Evolutionary conservation across 2,113 vertebrate species (phyloP).

Genomic region (Meleagris gallopavo): DNA sequence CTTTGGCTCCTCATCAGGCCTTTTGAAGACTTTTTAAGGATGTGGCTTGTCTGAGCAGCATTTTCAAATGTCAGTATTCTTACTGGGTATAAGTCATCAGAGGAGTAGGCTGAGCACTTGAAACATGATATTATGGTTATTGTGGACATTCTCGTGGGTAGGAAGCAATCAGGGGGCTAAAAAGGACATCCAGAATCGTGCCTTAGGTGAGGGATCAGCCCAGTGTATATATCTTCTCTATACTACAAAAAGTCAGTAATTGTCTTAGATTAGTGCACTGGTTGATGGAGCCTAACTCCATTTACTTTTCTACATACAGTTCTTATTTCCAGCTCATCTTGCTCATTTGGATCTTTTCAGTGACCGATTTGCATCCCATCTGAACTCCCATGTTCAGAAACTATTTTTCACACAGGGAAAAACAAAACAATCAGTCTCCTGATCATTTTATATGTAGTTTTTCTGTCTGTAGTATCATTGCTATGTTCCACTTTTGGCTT

Average conservation of each 20-base stretch:
- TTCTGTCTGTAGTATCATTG: neutral
- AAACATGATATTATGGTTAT: neutral
- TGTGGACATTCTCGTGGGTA: neutral
- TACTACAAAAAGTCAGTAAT: neutral
- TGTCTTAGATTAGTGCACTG: neutral
- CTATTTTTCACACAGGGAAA: neutral
- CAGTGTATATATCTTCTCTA: neutral
- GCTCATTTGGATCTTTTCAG: neutral
- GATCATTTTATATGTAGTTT: neutral
- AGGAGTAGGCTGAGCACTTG: accelerated
- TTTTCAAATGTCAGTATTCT: neutral
- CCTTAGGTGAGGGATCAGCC: neutral
- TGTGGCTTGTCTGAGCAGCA: constrained; percentile 7
- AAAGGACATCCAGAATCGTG: neutral
- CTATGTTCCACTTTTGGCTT: neutral
- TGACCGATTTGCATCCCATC: neutral
- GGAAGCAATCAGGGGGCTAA: neutral
- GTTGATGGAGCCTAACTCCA: neutral
- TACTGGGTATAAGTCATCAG: neutral
- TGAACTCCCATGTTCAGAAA: neutral
- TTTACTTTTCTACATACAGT: neutral
- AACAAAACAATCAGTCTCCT: neutral
- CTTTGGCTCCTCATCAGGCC: neutral
- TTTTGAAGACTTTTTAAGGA: constrained; percentile 8
- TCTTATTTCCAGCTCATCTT: neutral